Conservation (phyloP, 2,888 invertebrate genomes). For the Eupithecia subfuscata region DNA sequence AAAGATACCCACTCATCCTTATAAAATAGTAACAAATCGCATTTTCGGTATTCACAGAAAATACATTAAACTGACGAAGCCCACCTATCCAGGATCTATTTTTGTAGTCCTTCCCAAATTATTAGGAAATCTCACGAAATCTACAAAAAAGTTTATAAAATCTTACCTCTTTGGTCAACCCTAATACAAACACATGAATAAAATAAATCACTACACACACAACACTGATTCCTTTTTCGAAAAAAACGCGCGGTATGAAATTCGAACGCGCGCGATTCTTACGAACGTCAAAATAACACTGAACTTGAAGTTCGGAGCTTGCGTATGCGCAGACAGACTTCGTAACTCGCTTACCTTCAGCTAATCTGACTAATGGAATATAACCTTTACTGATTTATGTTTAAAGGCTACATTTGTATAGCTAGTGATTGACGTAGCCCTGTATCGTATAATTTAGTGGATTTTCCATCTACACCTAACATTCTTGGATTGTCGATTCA, state of each 20-base stretch:
- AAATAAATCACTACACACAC: constrained; percentile 50
- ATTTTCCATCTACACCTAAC: constrained; percentile 51
- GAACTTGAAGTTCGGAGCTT: constrained; percentile 64
- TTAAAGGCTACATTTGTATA: constrained; percentile 40
- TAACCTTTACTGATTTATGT: neutral
- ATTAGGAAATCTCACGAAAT: neutral
- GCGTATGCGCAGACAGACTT: constrained; percentile 58
- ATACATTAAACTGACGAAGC: neutral
- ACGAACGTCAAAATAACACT: constrained; percentile 68
- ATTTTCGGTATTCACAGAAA: neutral
- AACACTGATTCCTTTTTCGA: constrained; percentile 45
- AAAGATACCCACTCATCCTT: neutral
- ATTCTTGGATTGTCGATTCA: constrained; percentile 37
- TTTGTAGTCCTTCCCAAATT: neutral
- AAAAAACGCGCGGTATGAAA: constrained; percentile 31
- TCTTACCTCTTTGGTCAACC: constrained; percentile 36
- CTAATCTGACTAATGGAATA: constrained; percentile 26
- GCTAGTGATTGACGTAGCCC: constrained; percentile 15
- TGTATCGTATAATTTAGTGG: constrained; percentile 53
- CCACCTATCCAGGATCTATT: neutral
- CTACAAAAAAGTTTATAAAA: constrained; percentile 1
- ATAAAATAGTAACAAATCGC: too few species aligned
- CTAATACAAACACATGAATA: constrained; percentile 43
- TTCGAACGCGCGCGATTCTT: constrained; percentile 49
- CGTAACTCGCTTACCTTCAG: constrained; percentile 63